A percentile compares a stretch with the other conserved stretches of the same genome.
phyloP scores from a whole-genome alignment of 2,113 vertebrate species.

The Collichthys lucidus region DNA sequence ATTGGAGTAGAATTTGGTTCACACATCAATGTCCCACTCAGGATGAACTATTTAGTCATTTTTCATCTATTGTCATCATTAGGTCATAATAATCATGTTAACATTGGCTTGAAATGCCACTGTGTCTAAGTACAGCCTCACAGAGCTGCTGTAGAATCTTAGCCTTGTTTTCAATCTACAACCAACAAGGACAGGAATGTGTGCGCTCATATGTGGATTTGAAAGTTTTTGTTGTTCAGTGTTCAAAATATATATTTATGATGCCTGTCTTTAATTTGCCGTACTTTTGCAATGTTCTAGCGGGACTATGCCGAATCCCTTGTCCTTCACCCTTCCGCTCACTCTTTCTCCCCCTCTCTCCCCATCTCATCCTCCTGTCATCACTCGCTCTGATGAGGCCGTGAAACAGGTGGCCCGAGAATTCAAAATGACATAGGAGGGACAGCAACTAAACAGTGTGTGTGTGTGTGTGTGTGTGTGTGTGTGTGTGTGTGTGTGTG shows the following conservation, averaged over 20 bases:
- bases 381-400: slow-evolving; percentile 73
- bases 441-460: slow-evolving; percentile 62
- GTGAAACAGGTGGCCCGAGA: slow-evolving; percentile 76
- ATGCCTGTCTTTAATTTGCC: slow-evolving; percentile 32
- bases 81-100: slow-evolving; percentile 1
- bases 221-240: not conserved
- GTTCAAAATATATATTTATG: slow-evolving; percentile 44
- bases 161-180: not conserved
- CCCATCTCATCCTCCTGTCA: slow-evolving; percentile 77
- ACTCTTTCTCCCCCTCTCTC: slow-evolving; percentile 4
- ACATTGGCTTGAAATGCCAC: not conserved
- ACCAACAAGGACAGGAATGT: not conserved
- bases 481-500: not conserved
- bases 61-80: not conserved
- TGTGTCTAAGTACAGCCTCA: not conserved
- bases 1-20: not conserved
- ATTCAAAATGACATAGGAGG: slow-evolving; percentile 73
- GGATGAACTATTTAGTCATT: not conserved
- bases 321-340: slow-evolving; percentile 67
- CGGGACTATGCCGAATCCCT: slow-evolving; percentile 48
- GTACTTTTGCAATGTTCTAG: slow-evolving; percentile 25
- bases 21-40: not conserved
- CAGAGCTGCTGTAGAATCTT: not conserved
- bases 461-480: not conserved
- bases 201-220: not conserved